Conservation (phyloP, 2,113 vertebrate genomes). For the Tachuris rubrigastra region DNA sequence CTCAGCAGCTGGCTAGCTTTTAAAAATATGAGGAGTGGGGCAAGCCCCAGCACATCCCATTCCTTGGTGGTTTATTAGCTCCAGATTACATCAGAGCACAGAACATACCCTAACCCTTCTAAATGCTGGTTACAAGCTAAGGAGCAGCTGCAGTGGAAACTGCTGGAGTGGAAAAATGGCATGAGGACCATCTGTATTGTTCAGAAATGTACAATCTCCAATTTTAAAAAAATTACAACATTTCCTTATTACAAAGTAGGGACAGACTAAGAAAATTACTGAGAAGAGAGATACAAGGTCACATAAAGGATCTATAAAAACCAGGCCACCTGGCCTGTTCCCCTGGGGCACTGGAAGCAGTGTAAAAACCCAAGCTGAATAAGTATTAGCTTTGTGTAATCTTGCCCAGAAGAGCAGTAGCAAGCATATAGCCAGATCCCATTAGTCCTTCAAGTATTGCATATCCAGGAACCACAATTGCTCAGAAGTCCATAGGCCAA, state of each 20-base stretch:
- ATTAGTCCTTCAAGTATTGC: not conserved
- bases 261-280: not conserved
- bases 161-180: not conserved
- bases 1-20: not conserved
- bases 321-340: not conserved
- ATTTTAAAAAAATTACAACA: not conserved
- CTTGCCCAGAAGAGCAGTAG: not conserved
- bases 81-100: not conserved
- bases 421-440: not conserved
- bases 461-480: not conserved
- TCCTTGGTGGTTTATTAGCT: not conserved
- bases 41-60: not conserved
- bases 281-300: not conserved
- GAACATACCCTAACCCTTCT: not conserved
- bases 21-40: not conserved
- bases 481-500: not conserved
- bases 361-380: not conserved
- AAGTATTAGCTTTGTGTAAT: not conserved
- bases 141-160: not conserved
- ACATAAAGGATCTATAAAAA: not conserved
- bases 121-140: not conserved
- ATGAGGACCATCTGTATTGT: not conserved
- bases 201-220: not conserved
- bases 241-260: not conserved
- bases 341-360: fast-evolving